phyloP scores from a whole-genome alignment of 2,113 vertebrate species.

The Pogona vitticeps region DNA sequence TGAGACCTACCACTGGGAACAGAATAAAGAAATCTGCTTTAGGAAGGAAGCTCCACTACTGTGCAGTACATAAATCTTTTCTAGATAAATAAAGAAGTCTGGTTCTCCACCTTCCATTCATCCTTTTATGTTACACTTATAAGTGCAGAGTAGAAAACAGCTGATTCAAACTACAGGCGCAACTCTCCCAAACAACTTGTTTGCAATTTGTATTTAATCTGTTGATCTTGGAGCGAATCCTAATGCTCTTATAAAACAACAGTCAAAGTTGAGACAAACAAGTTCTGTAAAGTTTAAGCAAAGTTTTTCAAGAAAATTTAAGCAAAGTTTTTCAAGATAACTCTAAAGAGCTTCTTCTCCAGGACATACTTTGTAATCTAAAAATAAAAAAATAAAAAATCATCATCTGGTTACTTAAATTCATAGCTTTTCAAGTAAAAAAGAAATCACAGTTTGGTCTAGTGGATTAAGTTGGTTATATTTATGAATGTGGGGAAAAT shows the following conservation, averaged over 20 bases:
- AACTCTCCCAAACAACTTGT: neutral
- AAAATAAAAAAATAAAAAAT: no score
- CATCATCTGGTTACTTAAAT: neutral
- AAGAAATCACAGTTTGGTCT: neutral
- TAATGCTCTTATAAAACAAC: neutral
- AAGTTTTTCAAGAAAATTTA: conserved; percentile 13
- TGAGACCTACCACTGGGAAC: neutral
- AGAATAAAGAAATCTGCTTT: neutral
- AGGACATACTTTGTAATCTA: neutral
- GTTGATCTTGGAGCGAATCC: neutral
- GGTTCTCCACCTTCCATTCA: neutral
- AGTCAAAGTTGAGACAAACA: conserved; percentile 26
- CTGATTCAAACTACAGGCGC: neutral
- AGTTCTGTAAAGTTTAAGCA: conserved; percentile 15
- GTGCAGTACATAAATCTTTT: neutral
- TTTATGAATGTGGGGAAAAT: no score
- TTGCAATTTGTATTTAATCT: neutral
- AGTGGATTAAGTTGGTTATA: neutral
- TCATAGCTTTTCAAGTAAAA: neutral
- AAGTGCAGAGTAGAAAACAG: neutral
- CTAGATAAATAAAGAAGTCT: neutral
- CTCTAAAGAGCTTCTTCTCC: neutral
- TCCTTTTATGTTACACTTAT: neutral
- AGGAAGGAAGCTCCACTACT: neutral
- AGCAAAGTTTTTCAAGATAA: conserved; percentile 18